These are phyloP conservation scores for Dryobotodes eremita DNA, from an alignment of 2,888 invertebrate genomes.

Conservation along the genomic window DNA sequence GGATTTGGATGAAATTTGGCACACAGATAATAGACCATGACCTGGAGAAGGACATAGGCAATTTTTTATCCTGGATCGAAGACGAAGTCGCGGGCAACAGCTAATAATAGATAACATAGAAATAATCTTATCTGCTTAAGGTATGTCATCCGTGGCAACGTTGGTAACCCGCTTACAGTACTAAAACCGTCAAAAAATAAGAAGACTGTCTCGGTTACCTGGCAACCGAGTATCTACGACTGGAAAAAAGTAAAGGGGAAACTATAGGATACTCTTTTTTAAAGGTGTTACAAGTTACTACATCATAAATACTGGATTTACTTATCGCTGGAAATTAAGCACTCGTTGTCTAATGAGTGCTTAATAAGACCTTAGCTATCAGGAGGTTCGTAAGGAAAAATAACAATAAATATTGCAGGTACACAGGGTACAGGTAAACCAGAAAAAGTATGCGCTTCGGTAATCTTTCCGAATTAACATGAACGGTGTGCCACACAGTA, in stretches of 20 bases:
- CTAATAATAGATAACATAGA: background rate
- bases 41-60: too few relatives aligned
- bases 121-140: background rate
- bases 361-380: background rate
- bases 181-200: background rate
- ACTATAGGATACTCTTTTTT: background rate
- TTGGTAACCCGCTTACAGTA: background rate
- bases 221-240: background rate
- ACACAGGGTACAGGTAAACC: too few relatives aligned
- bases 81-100: too few relatives aligned
- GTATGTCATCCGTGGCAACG: background rate
- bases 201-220: background rate
- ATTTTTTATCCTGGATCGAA: too few relatives aligned
- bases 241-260: background rate
- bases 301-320: background rate
- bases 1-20: too few relatives aligned
- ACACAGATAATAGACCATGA: too few relatives aligned
- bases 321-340: background rate
- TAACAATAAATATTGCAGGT: background rate
- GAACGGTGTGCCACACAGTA: too few relatives aligned
- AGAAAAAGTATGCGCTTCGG: too few relatives aligned
- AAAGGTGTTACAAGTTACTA: background rate
- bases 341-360: too few relatives aligned
- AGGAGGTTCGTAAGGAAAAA: background rate
- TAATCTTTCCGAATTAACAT: too few relatives aligned